A percentile compares a stretch with the other conserved stretches of the same genome.
These are phyloP conservation scores for Andrena hattorfiana DNA, from an alignment of 2,888 invertebrate species.

Conservation along the genomic window DNA sequence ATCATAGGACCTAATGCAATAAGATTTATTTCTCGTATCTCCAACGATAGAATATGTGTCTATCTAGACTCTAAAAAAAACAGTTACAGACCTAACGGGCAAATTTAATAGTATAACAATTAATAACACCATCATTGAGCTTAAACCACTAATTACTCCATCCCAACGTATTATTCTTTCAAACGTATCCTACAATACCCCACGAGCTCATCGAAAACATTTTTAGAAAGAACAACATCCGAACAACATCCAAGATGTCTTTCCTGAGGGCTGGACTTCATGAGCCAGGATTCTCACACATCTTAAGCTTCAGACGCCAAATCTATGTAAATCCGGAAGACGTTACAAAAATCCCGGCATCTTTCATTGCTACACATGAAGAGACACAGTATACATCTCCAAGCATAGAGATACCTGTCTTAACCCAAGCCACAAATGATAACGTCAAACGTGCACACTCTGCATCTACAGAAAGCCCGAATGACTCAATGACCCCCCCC, in stretches of 20 bases:
- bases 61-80: neutral
- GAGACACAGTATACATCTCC: neutral
- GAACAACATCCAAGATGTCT: neutral
- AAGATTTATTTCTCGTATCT: neutral
- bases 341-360: neutral
- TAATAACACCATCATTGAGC: neutral
- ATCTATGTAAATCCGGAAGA: constrained; percentile 3
- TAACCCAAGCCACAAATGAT: neutral
- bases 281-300: neutral
- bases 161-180: neutral
- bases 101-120: neutral
- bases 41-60: neutral
- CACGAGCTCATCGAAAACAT: neutral
- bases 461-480: neutral
- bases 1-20: neutral
- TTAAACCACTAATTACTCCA: neutral
- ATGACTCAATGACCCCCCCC: neutral
- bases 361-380: neutral
- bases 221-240: neutral
- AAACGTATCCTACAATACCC: neutral
- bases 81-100: neutral
- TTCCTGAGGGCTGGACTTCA: neutral
- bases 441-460: neutral
- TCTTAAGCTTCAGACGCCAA: constrained; percentile 6
- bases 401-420: neutral